These are phyloP conservation scores for Deroptyus accipitrinus DNA, from an alignment of 2,113 vertebrate genomes.

Conservation along the genomic window DNA sequence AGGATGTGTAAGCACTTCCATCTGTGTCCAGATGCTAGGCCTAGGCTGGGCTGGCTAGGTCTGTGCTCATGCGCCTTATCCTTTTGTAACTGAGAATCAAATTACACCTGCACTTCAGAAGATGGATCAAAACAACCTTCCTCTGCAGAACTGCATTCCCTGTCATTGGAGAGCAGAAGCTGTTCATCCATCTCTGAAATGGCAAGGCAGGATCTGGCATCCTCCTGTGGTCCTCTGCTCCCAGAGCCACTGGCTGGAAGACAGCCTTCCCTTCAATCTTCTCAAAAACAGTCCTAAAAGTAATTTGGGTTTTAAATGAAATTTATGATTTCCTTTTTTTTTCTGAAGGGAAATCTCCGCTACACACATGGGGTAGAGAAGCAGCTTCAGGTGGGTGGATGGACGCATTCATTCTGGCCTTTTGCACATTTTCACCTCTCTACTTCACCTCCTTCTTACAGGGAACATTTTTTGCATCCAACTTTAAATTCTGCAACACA, in stretches of 20 bases:
- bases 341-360: not conserved
- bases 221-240: not conserved
- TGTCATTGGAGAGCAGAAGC: not conserved
- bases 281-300: not conserved
- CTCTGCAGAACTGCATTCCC: not conserved
- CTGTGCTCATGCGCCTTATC: not conserved
- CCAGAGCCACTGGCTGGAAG: not conserved
- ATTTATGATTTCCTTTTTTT: not conserved
- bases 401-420: not conserved
- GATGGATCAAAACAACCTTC: not conserved
- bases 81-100: not conserved
- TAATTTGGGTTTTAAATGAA: not conserved
- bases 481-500: not conserved
- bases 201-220: not conserved
- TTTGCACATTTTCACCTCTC: not conserved
- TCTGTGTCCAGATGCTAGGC: not conserved
- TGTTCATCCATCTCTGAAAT: not conserved
- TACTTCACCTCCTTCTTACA: not conserved
- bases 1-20: not conserved
- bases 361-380: not conserved
- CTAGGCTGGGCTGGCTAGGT: not conserved
- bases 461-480: not conserved
- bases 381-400: not conserved
- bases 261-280: not conserved
- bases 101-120: not conserved